Conservation (phyloP, 2,113 vertebrate species). For the Alaudala cheleensis region DNA sequence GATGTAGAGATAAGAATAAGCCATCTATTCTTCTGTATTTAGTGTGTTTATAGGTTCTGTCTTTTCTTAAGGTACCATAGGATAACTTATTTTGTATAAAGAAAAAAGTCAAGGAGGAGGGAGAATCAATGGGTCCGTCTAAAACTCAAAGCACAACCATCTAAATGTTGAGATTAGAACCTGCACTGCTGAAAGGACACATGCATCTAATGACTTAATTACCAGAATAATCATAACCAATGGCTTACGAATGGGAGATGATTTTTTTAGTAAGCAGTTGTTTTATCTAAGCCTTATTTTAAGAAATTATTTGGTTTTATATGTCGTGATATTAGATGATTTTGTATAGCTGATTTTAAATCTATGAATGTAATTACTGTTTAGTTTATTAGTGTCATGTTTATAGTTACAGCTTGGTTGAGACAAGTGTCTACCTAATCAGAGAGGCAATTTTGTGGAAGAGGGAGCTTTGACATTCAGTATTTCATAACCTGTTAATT, state of each 20-base stretch:
- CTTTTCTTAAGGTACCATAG: background rate
- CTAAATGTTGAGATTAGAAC: background rate
- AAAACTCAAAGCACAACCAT: background rate
- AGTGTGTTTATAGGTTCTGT: background rate
- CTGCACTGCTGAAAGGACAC: background rate
- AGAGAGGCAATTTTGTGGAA: background rate
- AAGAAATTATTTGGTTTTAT: background rate
- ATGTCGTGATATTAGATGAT: background rate
- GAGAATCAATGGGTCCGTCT: background rate
- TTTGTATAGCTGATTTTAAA: background rate
- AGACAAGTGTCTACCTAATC: background rate
- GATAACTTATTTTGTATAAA: background rate
- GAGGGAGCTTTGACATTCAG: background rate
- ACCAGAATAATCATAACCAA: background rate
- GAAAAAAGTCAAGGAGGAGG: accelerated
- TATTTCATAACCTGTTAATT: background rate
- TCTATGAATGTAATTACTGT: background rate
- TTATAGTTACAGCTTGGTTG: background rate
- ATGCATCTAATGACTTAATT: background rate
- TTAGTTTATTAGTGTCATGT: background rate
- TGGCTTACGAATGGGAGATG: accelerated
- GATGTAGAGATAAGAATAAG: background rate
- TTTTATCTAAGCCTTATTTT: background rate
- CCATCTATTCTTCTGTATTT: background rate
- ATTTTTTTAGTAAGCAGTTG: background rate